Conservation (phyloP, 2,888 invertebrate species). For the Smittia aterrima region DNA sequence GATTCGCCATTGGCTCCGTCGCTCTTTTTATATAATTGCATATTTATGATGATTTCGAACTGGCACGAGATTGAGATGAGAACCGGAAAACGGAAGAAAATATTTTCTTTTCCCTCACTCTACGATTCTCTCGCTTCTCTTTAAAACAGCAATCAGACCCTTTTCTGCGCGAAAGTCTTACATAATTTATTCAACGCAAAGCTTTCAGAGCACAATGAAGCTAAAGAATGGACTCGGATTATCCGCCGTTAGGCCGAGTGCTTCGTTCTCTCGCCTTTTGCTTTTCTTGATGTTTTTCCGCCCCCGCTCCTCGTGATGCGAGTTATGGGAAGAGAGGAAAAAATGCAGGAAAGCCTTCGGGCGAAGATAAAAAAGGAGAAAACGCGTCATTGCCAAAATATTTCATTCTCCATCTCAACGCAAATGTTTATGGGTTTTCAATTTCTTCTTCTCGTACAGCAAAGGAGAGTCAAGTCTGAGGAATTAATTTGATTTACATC, state of each 20-base stretch:
- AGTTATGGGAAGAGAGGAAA: neutral
- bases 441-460: too few species aligned
- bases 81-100: neutral
- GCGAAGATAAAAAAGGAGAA: neutral
- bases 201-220: neutral
- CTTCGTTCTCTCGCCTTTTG: neutral
- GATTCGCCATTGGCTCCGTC: neutral
- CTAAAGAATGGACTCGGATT: conserved; percentile 26
- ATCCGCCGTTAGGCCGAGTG: neutral
- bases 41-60: neutral
- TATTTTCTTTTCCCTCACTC: too few species aligned
- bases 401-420: too few species aligned
- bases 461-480: too few species aligned
- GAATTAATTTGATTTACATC: too few species aligned
- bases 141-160: neutral
- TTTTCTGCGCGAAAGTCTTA: neutral
- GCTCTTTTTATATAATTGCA: neutral
- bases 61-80: neutral
- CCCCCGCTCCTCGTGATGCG: neutral
- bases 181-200: conserved; percentile 26
- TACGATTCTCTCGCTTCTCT: neutral
- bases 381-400: too few species aligned
- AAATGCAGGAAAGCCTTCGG: neutral
- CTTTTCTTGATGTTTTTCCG: conserved; percentile 1
- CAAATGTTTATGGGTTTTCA: too few species aligned